A percentile compares a stretch with the other conserved stretches of the same genome.
Conservation (phyloP, 2,888 invertebrate species). For the Linnaemya vulpina region DNA sequence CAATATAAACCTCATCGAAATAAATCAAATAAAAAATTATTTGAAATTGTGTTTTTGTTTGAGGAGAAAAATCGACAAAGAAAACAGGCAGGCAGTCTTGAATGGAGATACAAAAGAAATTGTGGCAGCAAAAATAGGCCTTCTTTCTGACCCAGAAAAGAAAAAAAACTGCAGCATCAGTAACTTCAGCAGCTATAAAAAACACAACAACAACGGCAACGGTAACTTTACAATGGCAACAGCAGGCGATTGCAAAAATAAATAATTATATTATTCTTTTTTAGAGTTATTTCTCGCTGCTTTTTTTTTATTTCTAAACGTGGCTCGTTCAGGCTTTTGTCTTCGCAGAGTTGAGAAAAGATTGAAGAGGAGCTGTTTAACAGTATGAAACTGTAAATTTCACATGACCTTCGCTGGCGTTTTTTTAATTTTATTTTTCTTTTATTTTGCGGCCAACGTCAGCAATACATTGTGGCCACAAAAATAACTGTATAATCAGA, state of each 20-base stretch:
- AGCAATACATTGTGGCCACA: not conserved
- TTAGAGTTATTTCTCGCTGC: not conserved
- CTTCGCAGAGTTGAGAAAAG: slow-evolving; percentile 11
- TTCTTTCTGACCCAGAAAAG: slow-evolving; percentile 8
- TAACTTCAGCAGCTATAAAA: not conserved
- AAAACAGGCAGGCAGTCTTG: slow-evolving; percentile 31
- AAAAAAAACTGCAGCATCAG: not conserved
- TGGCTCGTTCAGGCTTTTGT: slow-evolving; percentile 11
- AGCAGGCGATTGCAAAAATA: slow-evolving; percentile 39
- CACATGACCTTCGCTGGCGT: slow-evolving; percentile 63
- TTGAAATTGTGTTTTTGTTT: not conserved
- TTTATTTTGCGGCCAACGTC: slow-evolving; percentile 7
- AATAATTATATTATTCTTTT: slow-evolving; percentile 51
- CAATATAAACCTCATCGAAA: slow-evolving; percentile 36
- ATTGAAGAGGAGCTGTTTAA: slow-evolving; percentile 41
- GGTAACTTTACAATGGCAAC: too few species aligned
- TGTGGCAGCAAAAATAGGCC: slow-evolving; percentile 45
- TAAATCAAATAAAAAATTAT: slow-evolving; percentile 14
- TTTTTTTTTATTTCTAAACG: slow-evolving; percentile 10
- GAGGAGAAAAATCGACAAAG: not conserved
- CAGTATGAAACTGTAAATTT: slow-evolving; percentile 55
- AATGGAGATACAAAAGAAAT: slow-evolving; percentile 59
- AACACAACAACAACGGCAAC: too few species aligned
- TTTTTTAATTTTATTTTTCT: too few species aligned
- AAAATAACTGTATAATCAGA: slow-evolving; percentile 35